A percentile compares a stretch with the other conserved stretches of the same genome.
phyloP scores from a whole-genome alignment of 1,140 invertebrate genomes.

The Macrotrachela quadricornifera region DNA sequence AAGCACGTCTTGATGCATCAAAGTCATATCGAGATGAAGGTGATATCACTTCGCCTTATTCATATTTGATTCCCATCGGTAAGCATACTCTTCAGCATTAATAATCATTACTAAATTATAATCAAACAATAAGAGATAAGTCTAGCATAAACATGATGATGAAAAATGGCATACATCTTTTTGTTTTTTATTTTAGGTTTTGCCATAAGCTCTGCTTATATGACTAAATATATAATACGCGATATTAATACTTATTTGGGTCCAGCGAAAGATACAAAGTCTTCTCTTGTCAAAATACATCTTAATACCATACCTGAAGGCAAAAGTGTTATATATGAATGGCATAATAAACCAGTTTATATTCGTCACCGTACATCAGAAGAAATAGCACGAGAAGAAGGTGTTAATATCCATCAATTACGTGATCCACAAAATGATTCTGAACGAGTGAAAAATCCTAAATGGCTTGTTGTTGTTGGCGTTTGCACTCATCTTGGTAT shows the following conservation, averaged over 20 bases:
- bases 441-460: constrained; percentile 48
- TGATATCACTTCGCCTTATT: constrained; percentile 5
- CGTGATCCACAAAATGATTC: constrained; percentile 67
- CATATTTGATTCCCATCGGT: constrained; percentile 6
- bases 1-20: not conserved
- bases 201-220: constrained; percentile 45
- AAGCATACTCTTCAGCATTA: no score
- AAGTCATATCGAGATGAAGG: not conserved
- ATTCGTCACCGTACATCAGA: constrained; percentile 59
- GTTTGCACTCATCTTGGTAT: constrained; percentile 94
- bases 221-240: constrained; percentile 51
- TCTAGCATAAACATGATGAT: no score
- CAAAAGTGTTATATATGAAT: constrained; percentile 64
- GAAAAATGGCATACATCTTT: not conserved
- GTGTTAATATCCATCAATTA: constrained; percentile 47
- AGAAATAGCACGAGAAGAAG: constrained; percentile 54
- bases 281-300: constrained; percentile 81
- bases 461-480: constrained; percentile 79
- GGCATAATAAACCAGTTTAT: constrained; percentile 92
- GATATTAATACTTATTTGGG: constrained; percentile 52
- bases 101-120: not conserved
- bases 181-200: constrained; percentile 33
- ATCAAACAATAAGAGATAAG: not conserved
- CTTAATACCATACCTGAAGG: constrained; percentile 47
- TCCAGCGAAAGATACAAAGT: constrained; percentile 71